These are phyloP conservation scores for Taxidea taxus DNA, from an alignment of 2,113 vertebrate species.

Conservation along the genomic window DNA sequence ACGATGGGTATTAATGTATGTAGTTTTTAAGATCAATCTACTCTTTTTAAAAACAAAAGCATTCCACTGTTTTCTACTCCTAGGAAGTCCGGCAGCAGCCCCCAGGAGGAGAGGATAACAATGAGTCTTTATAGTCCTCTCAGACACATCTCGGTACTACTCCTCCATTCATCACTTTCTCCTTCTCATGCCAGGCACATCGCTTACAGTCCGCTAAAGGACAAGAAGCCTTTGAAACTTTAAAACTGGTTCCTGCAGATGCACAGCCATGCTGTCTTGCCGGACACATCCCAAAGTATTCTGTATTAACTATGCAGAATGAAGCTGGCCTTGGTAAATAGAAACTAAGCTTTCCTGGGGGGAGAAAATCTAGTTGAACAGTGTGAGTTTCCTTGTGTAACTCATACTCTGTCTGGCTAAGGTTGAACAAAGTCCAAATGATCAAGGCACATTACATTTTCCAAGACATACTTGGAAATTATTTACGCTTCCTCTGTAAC, in stretches of 20 bases:
- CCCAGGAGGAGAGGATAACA: conserved; percentile 18
- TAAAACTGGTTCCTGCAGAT: not conserved
- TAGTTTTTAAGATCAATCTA: conserved; percentile 14
- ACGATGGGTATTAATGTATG: not conserved
- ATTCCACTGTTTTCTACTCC: not conserved
- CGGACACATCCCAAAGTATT: conserved; percentile 24
- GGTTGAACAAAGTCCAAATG: conserved; percentile 57
- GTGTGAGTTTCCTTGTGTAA: conserved; percentile 25
- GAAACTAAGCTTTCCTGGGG: conserved; percentile 15
- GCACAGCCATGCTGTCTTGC: not conserved
- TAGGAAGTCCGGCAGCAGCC: conserved; percentile 22
- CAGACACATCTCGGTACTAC: conserved; percentile 36
- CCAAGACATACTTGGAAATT: conserved; percentile 34
- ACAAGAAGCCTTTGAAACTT: conserved; percentile 64
- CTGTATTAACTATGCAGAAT: not conserved
- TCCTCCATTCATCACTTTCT: conserved; percentile 50
- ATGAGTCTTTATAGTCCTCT: conserved; percentile 64
- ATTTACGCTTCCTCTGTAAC: conserved; percentile 46
- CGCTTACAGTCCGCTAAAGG: conserved; percentile 43
- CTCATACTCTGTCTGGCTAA: not conserved
- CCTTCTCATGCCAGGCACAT: conserved; percentile 76
- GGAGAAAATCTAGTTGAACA: conserved; percentile 67
- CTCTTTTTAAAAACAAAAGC: not conserved
- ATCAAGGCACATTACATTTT: conserved; percentile 51
- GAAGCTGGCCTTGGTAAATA: conserved; percentile 44